Evolutionary conservation across 2,113 vertebrate genomes (phyloP), one percentile per base, ranked within the genome.

Genomic region (Irena cyanogastra): DNA sequence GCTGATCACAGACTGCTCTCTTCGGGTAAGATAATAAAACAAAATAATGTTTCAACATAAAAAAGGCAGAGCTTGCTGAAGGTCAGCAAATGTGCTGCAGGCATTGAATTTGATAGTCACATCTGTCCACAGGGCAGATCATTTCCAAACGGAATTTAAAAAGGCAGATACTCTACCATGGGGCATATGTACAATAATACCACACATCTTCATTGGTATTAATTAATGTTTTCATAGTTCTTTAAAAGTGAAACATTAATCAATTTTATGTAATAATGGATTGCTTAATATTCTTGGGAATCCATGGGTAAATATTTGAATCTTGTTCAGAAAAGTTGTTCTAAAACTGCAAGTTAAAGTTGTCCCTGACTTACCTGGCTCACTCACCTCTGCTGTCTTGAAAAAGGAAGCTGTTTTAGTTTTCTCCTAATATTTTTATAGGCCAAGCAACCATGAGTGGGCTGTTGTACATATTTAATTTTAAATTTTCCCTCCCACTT

Each of bases 1-100:
- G 74, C 70, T 94, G 81, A 91, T 96, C 63, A 88, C 71, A 94
- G 90, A 37, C 63, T 96, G 63, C 70, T 95, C 78, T 93, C 78
- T 94, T 89, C 0, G 63, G 70, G 63, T 91, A 91, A 95, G 96
- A 94, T 90, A 94, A 90, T 95, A 95, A 96, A 96, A 89, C 61
- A 87, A 87, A 93, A 94, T 90, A 69, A 92, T 70, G 27, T 63
- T 88, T 53, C 10, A 59, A 54, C 87, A 95, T 88, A 80, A 93
- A 94, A 88, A 77, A 92, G 35, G 54, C 70, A 95, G 82, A 90
- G 78, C 42, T 95, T 65, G 42, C 41, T 93, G 89, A 93, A 97
- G 94, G 75, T 96, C 95, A 96, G 54, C 19, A 95, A 93, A 83
- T 86, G 27, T 85, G 59, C 85, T 91, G 42, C 27, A 77, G 79